Base-by-base conservation (phyloP, 2,888 invertebrate species). In the Mechanitis messenoides region DNA sequence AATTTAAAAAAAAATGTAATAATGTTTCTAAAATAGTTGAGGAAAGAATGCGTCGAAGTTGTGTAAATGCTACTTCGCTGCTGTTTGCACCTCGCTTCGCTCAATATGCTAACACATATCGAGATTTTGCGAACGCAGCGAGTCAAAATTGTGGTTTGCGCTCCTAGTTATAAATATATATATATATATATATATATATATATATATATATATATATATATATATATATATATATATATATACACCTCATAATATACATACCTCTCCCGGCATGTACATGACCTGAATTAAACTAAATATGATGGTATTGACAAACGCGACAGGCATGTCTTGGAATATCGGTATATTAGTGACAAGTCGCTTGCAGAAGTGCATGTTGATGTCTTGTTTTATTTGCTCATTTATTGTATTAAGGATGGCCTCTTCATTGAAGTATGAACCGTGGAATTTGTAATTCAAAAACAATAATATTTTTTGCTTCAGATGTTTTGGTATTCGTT, bases 231-330 rank as follows among this genome's bases (percentile, higher is more conserved):
- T n/a, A n/a, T n/a, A n/a, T n/a, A 20, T 20, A 20, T 20, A 20
- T 20, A 20, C 20, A 20, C 20, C 20, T 20, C 20, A 20, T 20
- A 56, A 31, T 6, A 3, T 12, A 53, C 68, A 68, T 58, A 83
- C 85, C 76, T 93, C 92, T 58, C 92, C 91, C 0, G 92, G 92
- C 73, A 93, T 83, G 71, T 86, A 92, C 12, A 92, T 78, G 66
- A 91, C 91, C 57, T 87, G 87, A 53, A 82, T 86, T 58, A 93
- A 75, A 63, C 83, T 79, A 20, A 87, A 81, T 6, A 93, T 85
- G 28, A 93, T 90, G 2, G 89, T 80, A 33, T 87, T 85, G 1
- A 92, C 75, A 31, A 91, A 69, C 1, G 87, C 78, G 7, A 82
- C 76, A 0, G 92, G 91, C 68, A 93, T 71, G 59, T 91, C 83